These are phyloP conservation scores for Chiropotes sagulatus DNA, from an alignment of 2,797 vertebrate species.

Conservation along the genomic window DNA sequence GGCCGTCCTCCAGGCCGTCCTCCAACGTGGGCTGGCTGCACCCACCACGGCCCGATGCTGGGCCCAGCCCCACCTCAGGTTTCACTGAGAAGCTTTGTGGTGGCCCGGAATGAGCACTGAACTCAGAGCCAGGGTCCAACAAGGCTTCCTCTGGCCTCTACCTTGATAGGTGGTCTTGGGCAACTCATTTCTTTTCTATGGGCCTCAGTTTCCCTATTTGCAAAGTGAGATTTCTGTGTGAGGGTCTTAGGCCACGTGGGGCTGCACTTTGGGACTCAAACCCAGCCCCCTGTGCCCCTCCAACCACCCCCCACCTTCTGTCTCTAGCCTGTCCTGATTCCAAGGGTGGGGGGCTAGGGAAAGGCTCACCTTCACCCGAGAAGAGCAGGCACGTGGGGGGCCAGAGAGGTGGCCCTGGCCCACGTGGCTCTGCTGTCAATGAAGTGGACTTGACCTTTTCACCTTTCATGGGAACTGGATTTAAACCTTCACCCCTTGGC, in stretches of 20 bases:
- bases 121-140: neutral
- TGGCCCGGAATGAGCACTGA: neutral
- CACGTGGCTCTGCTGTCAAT: neutral
- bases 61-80: neutral
- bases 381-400: neutral
- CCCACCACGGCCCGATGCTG: neutral
- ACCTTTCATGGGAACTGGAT: neutral
- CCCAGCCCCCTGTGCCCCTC: too few relatives aligned
- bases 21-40: neutral
- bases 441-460: neutral
- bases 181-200: neutral
- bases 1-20: neutral
- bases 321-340: neutral
- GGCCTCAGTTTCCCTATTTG: neutral
- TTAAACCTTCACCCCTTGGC: neutral
- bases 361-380: accelerated
- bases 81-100: neutral
- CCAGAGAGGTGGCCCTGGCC: neutral
- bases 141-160: neutral
- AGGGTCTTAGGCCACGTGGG: neutral
- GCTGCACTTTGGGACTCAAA: neutral
- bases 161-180: neutral
- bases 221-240: neutral
- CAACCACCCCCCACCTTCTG: accelerated
- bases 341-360: neutral